Evolutionary conservation across 2,888 invertebrate species (phyloP), one percentile per base, ranked within the genome.

Genomic region (Dascillus cervinus): DNA sequence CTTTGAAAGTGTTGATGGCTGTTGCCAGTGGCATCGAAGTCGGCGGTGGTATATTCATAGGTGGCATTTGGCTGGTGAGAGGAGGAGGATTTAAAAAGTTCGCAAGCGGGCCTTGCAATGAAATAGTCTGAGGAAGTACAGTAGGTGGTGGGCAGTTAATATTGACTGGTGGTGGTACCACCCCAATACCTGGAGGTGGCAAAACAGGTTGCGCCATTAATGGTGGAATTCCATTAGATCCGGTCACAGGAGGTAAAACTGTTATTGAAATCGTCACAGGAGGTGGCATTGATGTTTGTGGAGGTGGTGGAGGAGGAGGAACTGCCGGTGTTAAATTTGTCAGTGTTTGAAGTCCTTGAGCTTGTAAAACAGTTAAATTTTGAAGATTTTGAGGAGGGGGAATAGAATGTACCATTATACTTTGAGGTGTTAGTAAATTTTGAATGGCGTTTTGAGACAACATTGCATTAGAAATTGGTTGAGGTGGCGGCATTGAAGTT

Each of bases 41-140:
- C 4, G 69, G 68, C 4, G 69, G 69, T 32, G 70, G 70, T 25
- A 68, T 53, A 40, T 65, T 68, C 49, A 71, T 57, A 28, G 63
- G 60, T 10, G 64, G 59, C 48, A 58, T 53, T 34, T 58, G 57
- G 36, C 33, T 54, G 2, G 54, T 47, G 13, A 56, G 38, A 3
- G 60, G 58, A 5, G 62, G 61, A 14, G 59, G 58, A 34, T 59
- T 57, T 34, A 46, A 56, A 22, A 60, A 49, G 43, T 57, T 58
- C 6, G 54, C 53, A 2, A 61, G 59, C 4, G 54, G 52, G 9
- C 44, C 37, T 23, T 49, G 51, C 13, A 52, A 31, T 2, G 37
- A 28, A 22, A 29, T 20, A 21, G 30, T 32, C 22, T 37, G 36
- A 2, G 52, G 51, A 14, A 40, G 32, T 9, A 42, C 37, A 11